These are phyloP conservation scores for Lasiurus cinereus DNA, from an alignment of 2,113 vertebrate genomes.

Conservation along the genomic window DNA sequence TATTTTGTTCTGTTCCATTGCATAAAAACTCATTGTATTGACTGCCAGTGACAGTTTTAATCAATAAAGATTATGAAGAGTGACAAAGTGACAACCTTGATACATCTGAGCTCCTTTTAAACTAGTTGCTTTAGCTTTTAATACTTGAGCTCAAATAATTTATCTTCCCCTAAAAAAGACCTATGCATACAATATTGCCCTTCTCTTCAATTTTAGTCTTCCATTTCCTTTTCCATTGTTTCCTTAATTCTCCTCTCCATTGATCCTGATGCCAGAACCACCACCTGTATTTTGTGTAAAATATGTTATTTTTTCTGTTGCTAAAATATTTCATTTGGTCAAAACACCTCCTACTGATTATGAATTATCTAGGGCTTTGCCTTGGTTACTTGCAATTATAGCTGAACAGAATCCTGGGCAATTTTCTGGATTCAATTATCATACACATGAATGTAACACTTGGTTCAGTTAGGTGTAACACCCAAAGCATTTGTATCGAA, in stretches of 20 bases:
- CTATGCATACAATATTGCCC: background rate
- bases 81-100: background rate
- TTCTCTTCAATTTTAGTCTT: conserved; percentile 31
- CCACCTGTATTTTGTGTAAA: background rate
- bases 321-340: conserved; percentile 51
- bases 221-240: background rate
- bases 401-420: conserved; percentile 20
- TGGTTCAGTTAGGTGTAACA: conserved; percentile 35
- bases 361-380: background rate
- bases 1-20: conserved; percentile 22
- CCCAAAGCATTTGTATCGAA: background rate
- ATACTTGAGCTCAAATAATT: background rate
- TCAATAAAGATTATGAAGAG: conserved; percentile 34
- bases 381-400: conserved; percentile 2
- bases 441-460: background rate
- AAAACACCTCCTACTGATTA: background rate
- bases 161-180: background rate
- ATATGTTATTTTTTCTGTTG: background rate
- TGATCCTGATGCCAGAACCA: background rate
- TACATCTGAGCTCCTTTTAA: conserved; percentile 19
- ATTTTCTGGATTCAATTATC: conserved; percentile 29
- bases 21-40: background rate
- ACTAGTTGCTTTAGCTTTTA: conserved; percentile 40
- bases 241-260: background rate
- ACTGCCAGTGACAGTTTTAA: conserved; percentile 42